Conservation (phyloP, 1,140 invertebrate genomes). For the Brachionus asplanchnoidis region DNA sequence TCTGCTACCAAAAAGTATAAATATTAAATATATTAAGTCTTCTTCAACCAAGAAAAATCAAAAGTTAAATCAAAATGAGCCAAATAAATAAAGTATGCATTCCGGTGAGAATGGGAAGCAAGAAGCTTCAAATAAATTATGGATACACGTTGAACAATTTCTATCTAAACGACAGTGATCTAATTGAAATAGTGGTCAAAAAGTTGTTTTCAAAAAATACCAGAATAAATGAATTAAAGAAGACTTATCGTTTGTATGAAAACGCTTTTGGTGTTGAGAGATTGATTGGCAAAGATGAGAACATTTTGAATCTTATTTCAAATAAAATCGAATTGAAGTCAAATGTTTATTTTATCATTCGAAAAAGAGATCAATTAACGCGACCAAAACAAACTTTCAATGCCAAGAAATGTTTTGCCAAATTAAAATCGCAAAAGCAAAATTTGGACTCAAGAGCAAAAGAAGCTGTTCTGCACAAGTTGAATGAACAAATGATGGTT, state of each 20-base stretch:
- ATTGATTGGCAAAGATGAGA: slow-evolving; percentile 7
- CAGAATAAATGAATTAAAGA: background rate
- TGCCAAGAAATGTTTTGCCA: background rate
- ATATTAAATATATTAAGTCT: background rate
- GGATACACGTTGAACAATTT: background rate
- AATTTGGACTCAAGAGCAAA: no score
- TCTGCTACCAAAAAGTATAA: background rate
- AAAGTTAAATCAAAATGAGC: background rate
- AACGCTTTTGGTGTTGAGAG: background rate
- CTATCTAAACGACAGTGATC: background rate
- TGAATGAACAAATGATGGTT: background rate
- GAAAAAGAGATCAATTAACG: background rate
- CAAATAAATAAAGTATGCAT: background rate
- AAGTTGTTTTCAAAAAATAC: background rate
- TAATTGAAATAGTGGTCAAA: background rate
- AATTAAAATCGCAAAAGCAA: background rate
- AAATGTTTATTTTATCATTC: background rate
- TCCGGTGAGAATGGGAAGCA: slow-evolving; percentile 16
- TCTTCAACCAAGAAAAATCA: background rate
- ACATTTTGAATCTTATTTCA: background rate
- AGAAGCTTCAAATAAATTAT: background rate
- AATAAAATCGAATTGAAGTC: background rate
- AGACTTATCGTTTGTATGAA: background rate
- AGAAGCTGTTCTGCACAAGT: background rate
- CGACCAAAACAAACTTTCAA: background rate